Evolutionary conservation across 2,888 invertebrate genomes (phyloP).

Genomic region (Leptopilina syphax): DNA sequence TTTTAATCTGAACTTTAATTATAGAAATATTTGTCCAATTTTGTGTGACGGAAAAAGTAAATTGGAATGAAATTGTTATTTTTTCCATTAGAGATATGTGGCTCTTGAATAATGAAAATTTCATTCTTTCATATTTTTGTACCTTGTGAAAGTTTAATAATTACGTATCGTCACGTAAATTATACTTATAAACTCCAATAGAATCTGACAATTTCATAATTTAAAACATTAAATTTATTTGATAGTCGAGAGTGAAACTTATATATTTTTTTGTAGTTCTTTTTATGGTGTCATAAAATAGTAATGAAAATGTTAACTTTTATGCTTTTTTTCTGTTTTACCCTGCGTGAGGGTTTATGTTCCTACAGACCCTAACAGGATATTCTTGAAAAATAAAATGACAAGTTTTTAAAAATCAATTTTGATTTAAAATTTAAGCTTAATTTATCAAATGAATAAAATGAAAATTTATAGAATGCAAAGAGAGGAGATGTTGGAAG

Average conservation of each 20-base stretch:
- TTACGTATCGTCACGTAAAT: conserved; percentile 21
- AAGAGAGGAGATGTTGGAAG: conserved; percentile 47
- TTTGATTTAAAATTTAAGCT: background rate
- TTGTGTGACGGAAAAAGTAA: no score
- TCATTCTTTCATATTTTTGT: background rate
- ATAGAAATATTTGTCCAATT: no score
- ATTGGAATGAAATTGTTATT: no score
- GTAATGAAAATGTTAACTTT: conserved; percentile 29
- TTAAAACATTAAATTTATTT: conserved; percentile 43
- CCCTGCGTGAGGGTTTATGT: background rate
- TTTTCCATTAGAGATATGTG: no score
- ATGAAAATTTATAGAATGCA: conserved; percentile 29
- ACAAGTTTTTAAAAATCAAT: no score
- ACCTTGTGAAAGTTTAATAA: background rate
- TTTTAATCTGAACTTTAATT: no score
- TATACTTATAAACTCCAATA: background rate
- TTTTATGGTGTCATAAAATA: conserved; percentile 23
- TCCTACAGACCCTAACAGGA: background rate
- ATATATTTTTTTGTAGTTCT: conserved; percentile 16
- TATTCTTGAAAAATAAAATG: no score
- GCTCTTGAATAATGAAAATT: background rate
- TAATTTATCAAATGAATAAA: background rate
- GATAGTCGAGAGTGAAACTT: background rate
- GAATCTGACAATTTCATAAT: conserved; percentile 42
- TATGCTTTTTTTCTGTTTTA: conserved; percentile 4